phyloP scores from a whole-genome alignment of 37 sponge, comb jelly and placozoan species.

The Halisarca cf. caerulea region DNA sequence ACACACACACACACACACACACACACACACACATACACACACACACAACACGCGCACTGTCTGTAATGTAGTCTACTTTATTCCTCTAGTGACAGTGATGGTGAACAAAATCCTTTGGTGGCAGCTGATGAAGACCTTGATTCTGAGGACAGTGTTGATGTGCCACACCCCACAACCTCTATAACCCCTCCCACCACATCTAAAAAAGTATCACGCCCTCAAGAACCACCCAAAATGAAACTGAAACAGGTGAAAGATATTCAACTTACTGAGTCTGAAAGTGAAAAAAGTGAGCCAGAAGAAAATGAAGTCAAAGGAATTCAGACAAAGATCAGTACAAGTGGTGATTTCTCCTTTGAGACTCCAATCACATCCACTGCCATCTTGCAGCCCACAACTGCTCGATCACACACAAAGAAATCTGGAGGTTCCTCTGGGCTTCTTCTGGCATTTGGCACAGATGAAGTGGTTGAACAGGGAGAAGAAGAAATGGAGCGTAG shows the following conservation, averaged over 20 bases:
- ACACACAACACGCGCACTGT: not conserved
- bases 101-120: constrained; percentile 26
- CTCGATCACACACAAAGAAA: not conserved
- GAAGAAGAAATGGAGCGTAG: no score
- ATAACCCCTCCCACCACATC: not conserved
- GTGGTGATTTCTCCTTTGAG: constrained; percentile 14
- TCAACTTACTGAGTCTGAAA: not conserved
- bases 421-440: not conserved
- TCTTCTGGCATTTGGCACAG: constrained; percentile 1
- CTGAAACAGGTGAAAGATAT: not conserved
- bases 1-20: constrained; percentile 24
- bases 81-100: constrained; percentile 22
- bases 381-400: not conserved
- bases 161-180: not conserved
- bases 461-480: not conserved
- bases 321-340: not conserved
- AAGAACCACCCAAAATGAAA: not conserved
- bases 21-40: not conserved
- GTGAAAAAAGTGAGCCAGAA: not conserved
- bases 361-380: not conserved
- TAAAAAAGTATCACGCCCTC: not conserved
- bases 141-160: not conserved
- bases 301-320: not conserved
- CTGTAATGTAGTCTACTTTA: no score
- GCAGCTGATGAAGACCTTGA: constrained; percentile 34